Conservation (phyloP, 1,140 invertebrate species). For the Aphis gossypii region DNA sequence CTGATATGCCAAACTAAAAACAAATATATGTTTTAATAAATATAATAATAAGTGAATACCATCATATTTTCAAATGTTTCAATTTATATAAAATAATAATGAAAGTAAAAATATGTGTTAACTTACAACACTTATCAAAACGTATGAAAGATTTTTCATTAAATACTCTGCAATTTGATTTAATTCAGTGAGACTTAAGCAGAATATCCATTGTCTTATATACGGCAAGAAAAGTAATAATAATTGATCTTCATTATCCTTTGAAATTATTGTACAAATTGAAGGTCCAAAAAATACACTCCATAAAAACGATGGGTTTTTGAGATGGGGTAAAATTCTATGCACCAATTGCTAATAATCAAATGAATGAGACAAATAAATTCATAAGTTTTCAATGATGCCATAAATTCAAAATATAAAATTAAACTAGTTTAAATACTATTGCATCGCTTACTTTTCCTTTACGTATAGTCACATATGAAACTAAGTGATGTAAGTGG, state of each 20-base stretch:
- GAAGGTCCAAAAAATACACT: conserved; percentile 45
- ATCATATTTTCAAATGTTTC: not conserved
- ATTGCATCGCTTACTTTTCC: conserved; percentile 40
- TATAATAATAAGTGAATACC: not conserved
- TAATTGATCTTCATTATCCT: conserved; percentile 42
- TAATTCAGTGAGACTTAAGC: conserved; percentile 11
- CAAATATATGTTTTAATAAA: not conserved
- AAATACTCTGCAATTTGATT: conserved; percentile 48
- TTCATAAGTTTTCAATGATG: not conserved
- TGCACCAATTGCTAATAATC: conserved; percentile 38
- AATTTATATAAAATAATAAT: not conserved
- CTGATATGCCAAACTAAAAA: conserved; percentile 59
- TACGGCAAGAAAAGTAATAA: conserved; percentile 48
- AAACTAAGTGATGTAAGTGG: conserved; percentile 48
- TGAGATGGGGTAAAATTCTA: conserved; percentile 42
- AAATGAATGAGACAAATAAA: not conserved
- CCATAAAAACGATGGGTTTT: conserved; percentile 47
- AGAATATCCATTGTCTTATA: conserved; percentile 54
- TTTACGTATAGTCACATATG: conserved; percentile 56
- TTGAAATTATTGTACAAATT: conserved; percentile 45
- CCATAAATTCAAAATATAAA: not conserved
- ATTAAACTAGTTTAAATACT: not conserved
- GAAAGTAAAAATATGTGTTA: not conserved
- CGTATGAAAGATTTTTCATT: conserved; percentile 47
- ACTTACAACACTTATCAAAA: conserved; percentile 47